These are phyloP conservation scores for Aporrectodea caliginosa DNA, from an alignment of 1,140 invertebrate species.

Conservation along the genomic window DNA sequence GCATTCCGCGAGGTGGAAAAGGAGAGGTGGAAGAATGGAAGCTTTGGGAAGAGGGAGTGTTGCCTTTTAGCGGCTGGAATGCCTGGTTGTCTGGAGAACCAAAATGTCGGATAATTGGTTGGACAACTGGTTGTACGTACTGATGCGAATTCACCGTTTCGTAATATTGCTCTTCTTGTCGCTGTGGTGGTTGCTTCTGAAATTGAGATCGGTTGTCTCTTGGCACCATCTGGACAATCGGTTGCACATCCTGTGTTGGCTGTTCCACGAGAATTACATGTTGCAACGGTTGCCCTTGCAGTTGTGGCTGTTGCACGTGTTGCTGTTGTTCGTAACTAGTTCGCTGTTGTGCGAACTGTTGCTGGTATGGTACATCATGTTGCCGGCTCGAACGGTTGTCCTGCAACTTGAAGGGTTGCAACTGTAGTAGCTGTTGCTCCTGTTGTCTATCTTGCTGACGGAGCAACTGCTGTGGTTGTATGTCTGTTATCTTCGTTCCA, in stretches of 20 bases:
- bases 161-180: not conserved
- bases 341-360: not conserved
- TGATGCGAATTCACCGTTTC: not conserved
- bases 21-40: no score
- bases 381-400: not conserved
- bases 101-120: no score
- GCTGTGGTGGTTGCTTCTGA: not conserved
- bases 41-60: no score
- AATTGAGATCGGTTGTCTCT: not conserved
- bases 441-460: not conserved
- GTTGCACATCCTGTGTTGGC: no score
- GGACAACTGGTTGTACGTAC: not conserved
- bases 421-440: not conserved
- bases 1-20: no score
- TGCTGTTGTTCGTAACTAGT: not conserved
- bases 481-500: no score
- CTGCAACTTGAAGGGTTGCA: not conserved
- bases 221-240: no score
- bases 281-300: not conserved
- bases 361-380: not conserved
- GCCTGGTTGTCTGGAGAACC: no score
- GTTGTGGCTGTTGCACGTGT: not conserved
- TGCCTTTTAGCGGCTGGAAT: no score
- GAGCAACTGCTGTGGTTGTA: not conserved
- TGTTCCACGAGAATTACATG: no score